Conservation (phyloP, 2,797 vertebrate species). For the Eremophila alpestris region DNA sequence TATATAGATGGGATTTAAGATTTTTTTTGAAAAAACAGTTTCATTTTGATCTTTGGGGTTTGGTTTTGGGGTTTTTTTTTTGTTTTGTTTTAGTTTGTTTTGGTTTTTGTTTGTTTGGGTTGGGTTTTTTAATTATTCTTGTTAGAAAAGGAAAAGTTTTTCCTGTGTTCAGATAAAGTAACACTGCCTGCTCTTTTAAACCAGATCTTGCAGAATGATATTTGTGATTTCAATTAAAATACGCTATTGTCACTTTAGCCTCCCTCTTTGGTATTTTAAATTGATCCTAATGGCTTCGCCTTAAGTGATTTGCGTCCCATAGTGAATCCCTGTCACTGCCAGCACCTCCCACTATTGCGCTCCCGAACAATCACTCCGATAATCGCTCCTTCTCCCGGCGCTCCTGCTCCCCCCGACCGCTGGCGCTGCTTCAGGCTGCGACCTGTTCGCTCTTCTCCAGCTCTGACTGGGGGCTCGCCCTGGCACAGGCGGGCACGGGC, state of each 20-base stretch:
- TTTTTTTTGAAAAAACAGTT: not conserved
- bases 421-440: not conserved
- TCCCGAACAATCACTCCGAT: slow-evolving; percentile 51
- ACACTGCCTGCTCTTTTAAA: not conserved
- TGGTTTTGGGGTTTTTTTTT: too few species aligned
- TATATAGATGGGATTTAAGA: slow-evolving; percentile 19
- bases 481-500: not conserved
- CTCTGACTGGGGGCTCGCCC: not conserved
- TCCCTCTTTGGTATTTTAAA: slow-evolving; percentile 41
- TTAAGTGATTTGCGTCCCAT: slow-evolving; percentile 20
- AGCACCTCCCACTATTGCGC: slow-evolving; percentile 45
- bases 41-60: not conserved
- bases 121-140: not conserved
- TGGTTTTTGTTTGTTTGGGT: too few species aligned
- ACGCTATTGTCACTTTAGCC: slow-evolving; percentile 39
- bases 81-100: not conserved
- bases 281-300: slow-evolving; percentile 49
- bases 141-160: not conserved
- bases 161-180: not conserved
- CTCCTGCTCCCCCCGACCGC: slow-evolving; percentile 24
- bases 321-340: slow-evolving; percentile 26
- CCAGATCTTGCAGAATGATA: not conserved
- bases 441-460: not conserved
- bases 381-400: slow-evolving; percentile 64
- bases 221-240: slow-evolving; percentile 64